Evolutionary conservation across 2,797 vertebrate genomes (phyloP), one percentile per base, ranked within the genome.

Genomic region (Phalloptychus januarius): DNA sequence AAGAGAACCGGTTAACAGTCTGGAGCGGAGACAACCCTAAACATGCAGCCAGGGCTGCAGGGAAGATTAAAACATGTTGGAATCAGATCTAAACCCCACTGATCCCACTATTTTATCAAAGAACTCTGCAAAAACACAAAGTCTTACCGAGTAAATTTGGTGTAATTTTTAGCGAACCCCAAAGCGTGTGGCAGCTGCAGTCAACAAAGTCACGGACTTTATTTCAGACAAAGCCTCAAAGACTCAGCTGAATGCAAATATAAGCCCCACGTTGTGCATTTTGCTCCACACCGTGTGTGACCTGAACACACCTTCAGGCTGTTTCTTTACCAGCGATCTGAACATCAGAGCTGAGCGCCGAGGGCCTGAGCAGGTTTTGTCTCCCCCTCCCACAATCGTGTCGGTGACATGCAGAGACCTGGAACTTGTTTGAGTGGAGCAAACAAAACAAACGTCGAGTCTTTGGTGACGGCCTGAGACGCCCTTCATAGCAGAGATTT

Each of bases 241-340:
- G 11, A 15, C 65, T 69, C 38, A 5, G 65, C 38, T 69, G 38
- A 69, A 42, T 3, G 42, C 38, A 69, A n/a, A 42, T 6, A 40
- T 12, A 40, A 5, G 63, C 20, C 63, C 12, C 63, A n/a, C 23
- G 38, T 40, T 67, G 23, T 36, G 36, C 36, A 70, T 70, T 45
- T 48, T 18, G 12, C 18, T n/a, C n/a, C 28, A 36, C 33, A 33
- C 15, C 11, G 20, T n/a, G 52, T 45, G 44, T 40, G 42, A 56
- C 67, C 70, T 74, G 71, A 77, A 80, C 77, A 69, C 72, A 80
- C 67, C 81, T 80, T 74, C 18, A 28, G 65, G 65, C n/a, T 8
- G 38, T 71, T 44, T 70, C 8, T 52, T 11, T 13, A 20, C 36
- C 38, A 33, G 48, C 25, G 2, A 1, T n/a, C 52, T 56, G 25